A percentile compares a stretch with the other conserved stretches of the same genome.
Evolutionary conservation across 1,140 invertebrate species (phyloP).

Genomic region (fruit fly (Drosophila melanogaster)): DNA sequence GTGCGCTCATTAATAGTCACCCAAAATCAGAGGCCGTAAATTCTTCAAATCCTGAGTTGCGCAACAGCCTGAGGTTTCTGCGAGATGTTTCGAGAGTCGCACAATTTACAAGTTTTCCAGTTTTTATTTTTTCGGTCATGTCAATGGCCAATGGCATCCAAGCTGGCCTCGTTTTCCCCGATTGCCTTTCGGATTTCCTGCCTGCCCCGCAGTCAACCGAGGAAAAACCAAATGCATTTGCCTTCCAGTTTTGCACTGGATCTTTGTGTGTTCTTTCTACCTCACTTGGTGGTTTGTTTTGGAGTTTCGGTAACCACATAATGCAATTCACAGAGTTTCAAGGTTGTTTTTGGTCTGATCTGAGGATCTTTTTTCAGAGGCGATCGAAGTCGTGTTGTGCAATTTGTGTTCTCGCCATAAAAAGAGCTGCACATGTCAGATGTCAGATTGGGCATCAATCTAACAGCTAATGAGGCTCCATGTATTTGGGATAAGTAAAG

Average conservation of each 20-base stretch:
- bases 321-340: slow-evolving; percentile 62
- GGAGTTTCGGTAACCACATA: slow-evolving; percentile 38
- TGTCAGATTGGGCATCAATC: slow-evolving; percentile 40
- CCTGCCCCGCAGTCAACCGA: slow-evolving; percentile 17
- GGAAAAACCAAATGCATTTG: slow-evolving; percentile 37
- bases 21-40: slow-evolving; percentile 61
- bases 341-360: slow-evolving; percentile 45
- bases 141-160: slow-evolving; percentile 73
- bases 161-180: slow-evolving; percentile 62
- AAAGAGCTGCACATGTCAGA: slow-evolving; percentile 46
- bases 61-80: slow-evolving; percentile 56
- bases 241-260: slow-evolving; percentile 25
- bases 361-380: slow-evolving; percentile 40
- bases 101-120: slow-evolving; percentile 33
- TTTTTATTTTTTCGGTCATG: slow-evolving; percentile 38
- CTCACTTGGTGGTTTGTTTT: slow-evolving; percentile 15
- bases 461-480: slow-evolving; percentile 14
- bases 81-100: slow-evolving; percentile 38
- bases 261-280: slow-evolving; percentile 31
- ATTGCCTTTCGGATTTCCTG: slow-evolving; percentile 69
- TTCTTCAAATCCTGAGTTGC: slow-evolving; percentile 67
- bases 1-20: slow-evolving; percentile 55
- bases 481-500: neutral
- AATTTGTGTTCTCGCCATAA: slow-evolving; percentile 50
- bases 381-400: slow-evolving; percentile 32